Evolutionary conservation across 2,797 vertebrate genomes (phyloP).

Genomic region (Salmo trutta): DNA sequence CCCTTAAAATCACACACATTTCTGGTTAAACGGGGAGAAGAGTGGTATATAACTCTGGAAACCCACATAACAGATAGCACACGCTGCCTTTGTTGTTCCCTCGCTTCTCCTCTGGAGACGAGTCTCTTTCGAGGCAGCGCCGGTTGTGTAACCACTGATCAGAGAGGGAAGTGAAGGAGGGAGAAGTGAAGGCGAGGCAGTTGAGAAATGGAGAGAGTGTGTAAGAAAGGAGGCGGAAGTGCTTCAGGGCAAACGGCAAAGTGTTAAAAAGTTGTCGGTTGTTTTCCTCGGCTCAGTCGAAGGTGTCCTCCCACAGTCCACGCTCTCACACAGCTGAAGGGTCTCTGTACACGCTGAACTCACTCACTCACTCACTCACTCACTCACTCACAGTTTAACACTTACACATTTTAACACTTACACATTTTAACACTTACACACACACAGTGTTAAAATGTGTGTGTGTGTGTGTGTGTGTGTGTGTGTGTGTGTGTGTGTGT

Average conservation of each 20-base stretch:
- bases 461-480: too few relatives aligned
- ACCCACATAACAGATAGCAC: neutral
- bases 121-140: constrained; percentile 27
- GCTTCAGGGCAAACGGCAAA: constrained; percentile 16
- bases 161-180: constrained; percentile 20
- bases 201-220: constrained; percentile 33
- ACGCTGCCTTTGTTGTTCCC: constrained; percentile 51
- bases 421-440: too few relatives aligned
- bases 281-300: constrained; percentile 53
- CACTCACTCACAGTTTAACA: too few relatives aligned
- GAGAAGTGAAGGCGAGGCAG: constrained; percentile 31
- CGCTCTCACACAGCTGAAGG: constrained; percentile 37
- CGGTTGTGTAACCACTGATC: constrained; percentile 64
- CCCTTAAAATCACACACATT: constrained; percentile 3
- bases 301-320: constrained; percentile 61
- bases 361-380: too few relatives aligned
- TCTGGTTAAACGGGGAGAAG: neutral
- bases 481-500: too few relatives aligned
- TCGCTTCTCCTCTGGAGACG: constrained; percentile 52
- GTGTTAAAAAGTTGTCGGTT: constrained; percentile 6
- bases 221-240: constrained; percentile 23
- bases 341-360: too few relatives aligned
- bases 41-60: neutral
- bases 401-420: too few relatives aligned
- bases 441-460: too few relatives aligned